A percentile compares a stretch with the other conserved stretches of the same genome.
phyloP scores from a whole-genome alignment of 92 coral and sea anemone species.

The Parazoanthus darwini region DNA sequence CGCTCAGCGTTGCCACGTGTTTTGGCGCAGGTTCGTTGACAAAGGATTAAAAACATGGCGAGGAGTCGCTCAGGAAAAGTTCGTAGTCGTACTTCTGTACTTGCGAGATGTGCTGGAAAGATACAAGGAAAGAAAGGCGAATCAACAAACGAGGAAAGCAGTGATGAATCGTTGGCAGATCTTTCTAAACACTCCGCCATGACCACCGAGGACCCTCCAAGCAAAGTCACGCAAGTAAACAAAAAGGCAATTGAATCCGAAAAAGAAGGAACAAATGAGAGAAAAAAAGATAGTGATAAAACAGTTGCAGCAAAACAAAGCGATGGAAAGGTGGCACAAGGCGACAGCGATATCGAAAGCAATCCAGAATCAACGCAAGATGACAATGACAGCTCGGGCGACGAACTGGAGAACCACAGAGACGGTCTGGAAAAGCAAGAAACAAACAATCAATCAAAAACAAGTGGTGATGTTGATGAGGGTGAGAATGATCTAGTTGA shows the following conservation, averaged over 20 bases:
- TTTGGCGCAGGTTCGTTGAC: background rate
- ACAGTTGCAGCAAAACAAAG: background rate
- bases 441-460: background rate
- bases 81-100: background rate
- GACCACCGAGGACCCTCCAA: background rate
- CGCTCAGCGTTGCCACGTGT: background rate
- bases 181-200: background rate
- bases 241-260: background rate
- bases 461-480: background rate
- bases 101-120: background rate
- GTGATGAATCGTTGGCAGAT: background rate
- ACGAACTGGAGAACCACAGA: background rate
- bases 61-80: background rate
- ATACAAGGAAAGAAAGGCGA: background rate
- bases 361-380: background rate
- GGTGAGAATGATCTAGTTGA: background rate
- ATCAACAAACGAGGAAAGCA: background rate
- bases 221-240: slow-evolving; percentile 5
- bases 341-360: background rate
- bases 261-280: background rate
- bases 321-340: background rate
- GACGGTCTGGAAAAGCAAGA: background rate
- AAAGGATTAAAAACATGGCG: background rate
- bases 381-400: background rate
- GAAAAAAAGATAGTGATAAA: background rate